phyloP scores from a whole-genome alignment of 2,888 invertebrate species.

The Hemithea aestivaria region DNA sequence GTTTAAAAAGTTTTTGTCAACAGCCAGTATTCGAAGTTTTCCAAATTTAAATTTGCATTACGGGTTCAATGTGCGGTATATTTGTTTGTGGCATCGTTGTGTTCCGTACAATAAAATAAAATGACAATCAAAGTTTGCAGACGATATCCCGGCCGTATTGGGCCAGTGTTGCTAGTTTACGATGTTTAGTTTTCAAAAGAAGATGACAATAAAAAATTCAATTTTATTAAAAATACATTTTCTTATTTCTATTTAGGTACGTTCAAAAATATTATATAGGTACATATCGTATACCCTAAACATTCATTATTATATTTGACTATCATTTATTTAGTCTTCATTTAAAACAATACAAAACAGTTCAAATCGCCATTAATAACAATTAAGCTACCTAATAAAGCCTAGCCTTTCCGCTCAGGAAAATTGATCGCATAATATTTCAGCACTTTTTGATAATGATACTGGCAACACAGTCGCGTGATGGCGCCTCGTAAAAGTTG shows the following conservation, averaged over 20 bases:
- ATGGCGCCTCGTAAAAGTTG: slow-evolving; percentile 14
- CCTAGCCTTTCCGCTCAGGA: too few species aligned
- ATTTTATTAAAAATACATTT: too few species aligned
- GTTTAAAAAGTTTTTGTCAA: slow-evolving; percentile 7
- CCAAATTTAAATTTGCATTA: slow-evolving; percentile 17
- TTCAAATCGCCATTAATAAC: too few species aligned
- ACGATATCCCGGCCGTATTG: slow-evolving; percentile 20
- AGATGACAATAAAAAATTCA: too few species aligned
- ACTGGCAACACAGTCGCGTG: slow-evolving; percentile 17
- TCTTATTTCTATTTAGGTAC: too few species aligned
- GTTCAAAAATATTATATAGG: too few species aligned
- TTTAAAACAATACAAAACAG: too few species aligned
- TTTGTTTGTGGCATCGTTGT: slow-evolving; percentile 16
- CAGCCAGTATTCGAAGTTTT: slow-evolving; percentile 15
- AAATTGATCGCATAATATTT: too few species aligned
- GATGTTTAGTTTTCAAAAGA: neutral
- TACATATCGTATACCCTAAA: too few species aligned
- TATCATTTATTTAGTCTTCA: too few species aligned
- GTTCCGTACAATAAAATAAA: slow-evolving; percentile 23
- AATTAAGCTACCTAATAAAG: too few species aligned
- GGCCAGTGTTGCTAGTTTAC: slow-evolving; percentile 3
- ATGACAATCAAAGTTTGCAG: slow-evolving; percentile 27
- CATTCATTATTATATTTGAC: too few species aligned
- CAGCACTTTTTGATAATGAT: neutral
- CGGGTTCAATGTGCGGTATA: slow-evolving; percentile 15